Base-by-base conservation (phyloP, 2,888 invertebrate species). In the Acanthosepion lycidas region DNA sequence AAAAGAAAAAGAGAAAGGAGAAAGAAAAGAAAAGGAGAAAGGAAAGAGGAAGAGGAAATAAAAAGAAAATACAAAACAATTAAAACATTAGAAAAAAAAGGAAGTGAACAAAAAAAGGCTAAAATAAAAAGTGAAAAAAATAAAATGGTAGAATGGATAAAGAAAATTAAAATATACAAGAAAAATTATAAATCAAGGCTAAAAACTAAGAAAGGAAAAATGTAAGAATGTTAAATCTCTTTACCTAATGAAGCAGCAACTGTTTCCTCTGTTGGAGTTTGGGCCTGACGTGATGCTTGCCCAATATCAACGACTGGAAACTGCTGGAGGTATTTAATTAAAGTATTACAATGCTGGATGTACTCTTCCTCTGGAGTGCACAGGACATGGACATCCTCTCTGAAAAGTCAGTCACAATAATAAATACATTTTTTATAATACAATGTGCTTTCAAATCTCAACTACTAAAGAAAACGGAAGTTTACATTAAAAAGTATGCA, bases 301-400 rank as follows among this genome's bases (percentile, higher is more conserved):
- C 33, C 53, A 8, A 28, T 12, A 5, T 78, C 48, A 91, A 15
- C 48, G 6, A 33, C 59, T 28, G 95, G 94, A 94, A 95, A 95
- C 51, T 96, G 95, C 95, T 97, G 96, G 91, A 97, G 95, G 95
- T 97, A 97, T 55, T 95, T 96, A 51, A 96, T 96, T 49, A 97
- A 96, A 0, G 97, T 96, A 94, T 96, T 96, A 95, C 97, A 97
- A 94, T 97, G 95, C 55, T 96, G 96, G 59, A 96, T 96, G 95
- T 97, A 96, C 92, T 96, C 96, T 55, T 96, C 96, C 95, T 96
- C 97, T 0, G 97, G 97, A 78, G 78, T 78, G 78, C 5, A 18
- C 78, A 78, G 5, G 5, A 78, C 78, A 15, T 23, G n/a, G 78
- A 78, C n/a, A n/a, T 78, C 78, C n/a, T 78, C 78, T 33, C 78